Evolutionary conservation across 2,797 vertebrate species (phyloP), one percentile per base, ranked within the genome.

Genomic region (Enteromius thamalakanensis): DNA sequence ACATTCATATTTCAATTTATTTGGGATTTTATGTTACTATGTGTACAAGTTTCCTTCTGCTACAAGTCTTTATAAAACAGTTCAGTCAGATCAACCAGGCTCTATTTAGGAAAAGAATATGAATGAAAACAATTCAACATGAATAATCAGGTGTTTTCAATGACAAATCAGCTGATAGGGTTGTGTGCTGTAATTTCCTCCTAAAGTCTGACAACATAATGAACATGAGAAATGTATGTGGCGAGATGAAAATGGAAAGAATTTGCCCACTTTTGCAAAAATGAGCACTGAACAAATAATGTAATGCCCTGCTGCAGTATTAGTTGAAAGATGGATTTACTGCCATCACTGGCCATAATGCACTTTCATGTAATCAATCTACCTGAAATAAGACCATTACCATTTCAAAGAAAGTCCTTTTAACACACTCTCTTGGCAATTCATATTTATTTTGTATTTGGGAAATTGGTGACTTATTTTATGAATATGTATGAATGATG

Each of bases 171-270:
- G n/a, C 34, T 68, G 71, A 42, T 65, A 49, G 71, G 37, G 34
- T 76, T 76, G 75, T 76, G 15, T 29, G 1, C 34, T 19, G 80
- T 55, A 51, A 82, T 82, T 55, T 76, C 71, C 71, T 55, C 62
- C 58, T 6, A 37, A 81, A 8, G 42, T 65, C 45, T 37, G 47
- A 49, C 45, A 37, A 32, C 51, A 23, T 75, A 82, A 65, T 67
- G 71, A 82, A 53, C 32, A 60, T 80, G 17, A 76, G 15, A 79
- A 77, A 47, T 51, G n/a, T 26, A 80, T 79, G 79, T 79, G 75
- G 67, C 12, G 17, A 77, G 76, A 82, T 80, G 29, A 75, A 51
- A 75, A 82, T 75, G 45, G 60, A 82, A 82, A 53, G 45, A 55
- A 49, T 49, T 79, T 42, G 32, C 17, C 32, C 15, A 53, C 32